phyloP scores from a whole-genome alignment of 2,888 invertebrate genomes.

The Stenodema calcarata region DNA sequence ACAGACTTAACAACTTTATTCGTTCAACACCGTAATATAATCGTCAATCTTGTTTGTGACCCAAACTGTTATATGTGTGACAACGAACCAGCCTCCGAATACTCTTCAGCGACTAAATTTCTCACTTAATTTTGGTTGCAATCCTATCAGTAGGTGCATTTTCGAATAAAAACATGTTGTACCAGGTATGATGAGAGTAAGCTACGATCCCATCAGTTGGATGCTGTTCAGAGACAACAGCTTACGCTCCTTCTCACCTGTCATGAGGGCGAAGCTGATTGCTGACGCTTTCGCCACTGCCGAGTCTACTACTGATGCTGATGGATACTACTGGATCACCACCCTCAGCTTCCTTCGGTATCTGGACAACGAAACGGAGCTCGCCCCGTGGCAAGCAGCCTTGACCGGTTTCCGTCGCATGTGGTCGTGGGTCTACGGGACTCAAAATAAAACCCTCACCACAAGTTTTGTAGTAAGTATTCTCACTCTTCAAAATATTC shows the following conservation, averaged over 20 bases:
- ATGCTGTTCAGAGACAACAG: background rate
- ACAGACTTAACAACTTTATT: too few relatives aligned
- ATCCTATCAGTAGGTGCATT: too few relatives aligned
- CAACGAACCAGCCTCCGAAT: too few relatives aligned
- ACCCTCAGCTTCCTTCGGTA: background rate
- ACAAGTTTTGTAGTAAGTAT: background rate
- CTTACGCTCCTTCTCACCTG: background rate
- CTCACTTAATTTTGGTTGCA: too few relatives aligned
- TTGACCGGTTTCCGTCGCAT: background rate
- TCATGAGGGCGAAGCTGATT: constrained; percentile 29
- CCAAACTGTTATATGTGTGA: too few relatives aligned
- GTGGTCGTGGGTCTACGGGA: constrained; percentile 38
- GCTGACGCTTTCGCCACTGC: constrained; percentile 28
- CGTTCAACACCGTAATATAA: too few relatives aligned
- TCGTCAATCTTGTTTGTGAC: too few relatives aligned
- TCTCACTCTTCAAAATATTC: too few relatives aligned
- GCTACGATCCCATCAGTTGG: background rate
- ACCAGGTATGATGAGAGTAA: constrained; percentile 8
- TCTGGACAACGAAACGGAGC: constrained; percentile 3
- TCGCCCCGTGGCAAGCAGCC: constrained; percentile 35
- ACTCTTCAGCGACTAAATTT: too few relatives aligned
- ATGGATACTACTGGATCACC: background rate
- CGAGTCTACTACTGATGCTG: background rate
- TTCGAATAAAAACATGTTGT: background rate
- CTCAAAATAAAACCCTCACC: background rate